Evolutionary conservation across 1,140 invertebrate genomes (phyloP).

Genomic region (Linepithema humile): DNA sequence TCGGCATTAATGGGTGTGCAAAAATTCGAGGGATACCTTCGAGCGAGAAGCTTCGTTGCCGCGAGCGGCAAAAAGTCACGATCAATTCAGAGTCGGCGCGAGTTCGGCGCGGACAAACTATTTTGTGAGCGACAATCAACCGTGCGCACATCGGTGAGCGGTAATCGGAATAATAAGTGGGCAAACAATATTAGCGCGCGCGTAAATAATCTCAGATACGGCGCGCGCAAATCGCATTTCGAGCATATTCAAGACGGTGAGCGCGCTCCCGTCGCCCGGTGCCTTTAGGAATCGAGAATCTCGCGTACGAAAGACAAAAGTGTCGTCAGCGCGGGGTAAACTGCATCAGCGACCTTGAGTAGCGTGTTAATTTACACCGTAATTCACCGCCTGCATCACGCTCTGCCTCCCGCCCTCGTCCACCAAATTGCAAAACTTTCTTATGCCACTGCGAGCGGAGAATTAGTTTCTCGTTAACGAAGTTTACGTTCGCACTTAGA

Average conservation of each 20-base stretch:
- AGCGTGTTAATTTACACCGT: slow-evolving; percentile 71
- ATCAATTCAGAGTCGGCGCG: not conserved
- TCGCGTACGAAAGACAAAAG: slow-evolving; percentile 43
- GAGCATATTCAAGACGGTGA: slow-evolving; percentile 19
- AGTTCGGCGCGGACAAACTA: no score
- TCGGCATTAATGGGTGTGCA: not conserved
- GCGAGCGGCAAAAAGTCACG: not conserved
- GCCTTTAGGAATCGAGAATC: slow-evolving; percentile 44
- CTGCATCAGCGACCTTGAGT: slow-evolving; percentile 66
- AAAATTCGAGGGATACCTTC: not conserved
- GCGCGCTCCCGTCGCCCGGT: not conserved
- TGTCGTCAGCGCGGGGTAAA: slow-evolving; percentile 34
- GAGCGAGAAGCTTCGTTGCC: not conserved
- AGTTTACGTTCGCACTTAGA: slow-evolving; percentile 78
- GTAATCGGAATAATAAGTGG: slow-evolving; percentile 38
- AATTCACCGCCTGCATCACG: slow-evolving; percentile 53
- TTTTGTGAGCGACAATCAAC: not conserved
- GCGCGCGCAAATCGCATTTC: slow-evolving; percentile 28
- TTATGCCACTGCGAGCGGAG: slow-evolving; percentile 68
- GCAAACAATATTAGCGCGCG: not conserved
- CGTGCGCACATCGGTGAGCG: not conserved
- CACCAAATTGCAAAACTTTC: slow-evolving; percentile 71
- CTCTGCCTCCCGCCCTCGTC: slow-evolving; percentile 19
- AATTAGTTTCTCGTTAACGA: slow-evolving; percentile 83
- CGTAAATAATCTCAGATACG: slow-evolving; percentile 33